These are phyloP conservation scores for Australoheros facetus DNA, from an alignment of 2,797 vertebrate species.

Conservation along the genomic window DNA sequence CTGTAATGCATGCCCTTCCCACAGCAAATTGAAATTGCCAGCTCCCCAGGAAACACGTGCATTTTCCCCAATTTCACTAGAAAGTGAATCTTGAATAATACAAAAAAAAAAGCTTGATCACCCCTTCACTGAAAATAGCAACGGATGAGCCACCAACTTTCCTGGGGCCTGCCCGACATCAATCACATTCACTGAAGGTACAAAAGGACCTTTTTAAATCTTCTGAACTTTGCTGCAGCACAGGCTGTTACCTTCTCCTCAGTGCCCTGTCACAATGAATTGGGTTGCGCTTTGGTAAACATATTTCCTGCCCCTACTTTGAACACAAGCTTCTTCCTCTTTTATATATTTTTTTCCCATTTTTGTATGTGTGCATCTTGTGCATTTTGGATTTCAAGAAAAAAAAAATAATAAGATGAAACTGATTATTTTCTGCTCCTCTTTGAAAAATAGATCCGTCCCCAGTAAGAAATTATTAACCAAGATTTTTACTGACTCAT, in stretches of 20 bases:
- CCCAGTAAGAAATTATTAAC: background rate
- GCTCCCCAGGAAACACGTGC: background rate
- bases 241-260: slow-evolving; percentile 52
- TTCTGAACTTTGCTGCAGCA: slow-evolving; percentile 61
- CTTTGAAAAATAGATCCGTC: background rate
- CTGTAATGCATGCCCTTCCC: background rate
- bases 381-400: background rate
- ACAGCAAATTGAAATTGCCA: slow-evolving; percentile 42
- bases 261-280: slow-evolving; percentile 56
- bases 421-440: background rate
- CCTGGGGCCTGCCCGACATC: slow-evolving; percentile 50
- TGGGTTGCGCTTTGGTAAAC: slow-evolving; percentile 55
- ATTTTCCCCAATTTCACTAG: slow-evolving; percentile 34
- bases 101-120: slow-evolving; percentile 25
- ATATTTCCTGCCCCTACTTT: slow-evolving; percentile 47
- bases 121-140: slow-evolving; percentile 31
- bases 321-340: slow-evolving; percentile 24
- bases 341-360: background rate
- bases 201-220: slow-evolving; percentile 65
- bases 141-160: slow-evolving; percentile 31
- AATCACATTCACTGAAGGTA: slow-evolving; percentile 59
- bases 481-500: slow-evolving; percentile 11
- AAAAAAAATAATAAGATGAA: background rate
- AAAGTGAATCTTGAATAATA: slow-evolving; percentile 26
- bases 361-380: background rate